Evolutionary conservation across 2,797 vertebrate species (phyloP), one percentile per base, ranked within the genome.

Genomic region (Remorina albescens): DNA sequence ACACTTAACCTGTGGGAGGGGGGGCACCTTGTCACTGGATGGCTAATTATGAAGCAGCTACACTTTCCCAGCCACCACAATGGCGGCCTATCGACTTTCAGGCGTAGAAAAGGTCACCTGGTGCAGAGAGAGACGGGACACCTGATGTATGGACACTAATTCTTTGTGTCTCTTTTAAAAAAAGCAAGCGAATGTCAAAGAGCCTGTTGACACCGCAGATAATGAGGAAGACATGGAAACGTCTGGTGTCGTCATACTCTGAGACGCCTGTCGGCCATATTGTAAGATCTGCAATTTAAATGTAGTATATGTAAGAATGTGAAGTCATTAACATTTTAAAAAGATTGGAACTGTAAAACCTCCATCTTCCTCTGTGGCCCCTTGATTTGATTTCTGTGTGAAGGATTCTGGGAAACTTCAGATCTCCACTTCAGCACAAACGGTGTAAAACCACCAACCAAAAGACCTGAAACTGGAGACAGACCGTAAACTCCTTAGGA

Each of bases 81-180:
- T 91, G 62, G 79, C 2, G 12, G 13, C 65, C 73, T 86, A 83
- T 94, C 88, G 42, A 70, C 81, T 93, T 94, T 91, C 92, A 87
- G 73, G 71, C 60, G 76, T 65, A 60, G 68, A 54, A 87, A 89
- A 87, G 89, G 92, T 93, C 88, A 90, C 51, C 80, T 81, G 61
- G 83, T 84, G 80, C 72, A 75, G 84, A 83, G 78, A 85, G 88
- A 85, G 64, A 54, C 83, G 76, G 66, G 67, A 80, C 80, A 54
- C 36, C 46, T 67, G 71, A 69, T 89, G 85, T 86, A 67, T 80
- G 49, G 81, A 80, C 80, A 71, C 84, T 78, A 62, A 86, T 91
- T 86, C 81, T 88, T 66, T 88, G 76, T 81, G 63, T 76, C 82
- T 41, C 71, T 63, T 61, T 67, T 75, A 77, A 60, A 51, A 47